Percentiles rank a stretch among this genome's conserved stretches.
phyloP scores from a whole-genome alignment of 2,797 vertebrate genomes.

The Siniperca obscura region DNA sequence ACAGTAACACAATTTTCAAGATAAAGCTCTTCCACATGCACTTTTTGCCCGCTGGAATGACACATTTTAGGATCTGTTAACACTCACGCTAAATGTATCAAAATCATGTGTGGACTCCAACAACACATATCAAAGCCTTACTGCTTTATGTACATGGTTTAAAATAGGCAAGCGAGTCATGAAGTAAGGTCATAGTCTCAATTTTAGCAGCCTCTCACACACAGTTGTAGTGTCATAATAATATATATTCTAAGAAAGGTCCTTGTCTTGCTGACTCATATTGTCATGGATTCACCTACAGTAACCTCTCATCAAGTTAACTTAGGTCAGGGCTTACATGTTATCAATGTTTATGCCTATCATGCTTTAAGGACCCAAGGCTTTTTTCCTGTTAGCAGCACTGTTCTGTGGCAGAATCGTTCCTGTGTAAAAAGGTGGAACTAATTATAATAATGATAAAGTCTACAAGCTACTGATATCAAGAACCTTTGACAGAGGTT shows the following conservation, averaged over 20 bases:
- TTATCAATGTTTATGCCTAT: not conserved
- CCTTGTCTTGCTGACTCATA: not conserved
- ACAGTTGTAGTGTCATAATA: not conserved
- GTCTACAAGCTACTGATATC: not conserved
- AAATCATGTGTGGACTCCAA: not conserved
- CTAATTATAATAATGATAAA: not conserved
- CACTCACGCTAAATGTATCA: not conserved
- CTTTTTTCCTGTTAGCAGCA: not conserved
- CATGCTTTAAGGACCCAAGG: not conserved
- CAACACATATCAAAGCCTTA: not conserved
- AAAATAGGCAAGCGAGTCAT: not conserved
- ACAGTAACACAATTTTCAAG: not conserved
- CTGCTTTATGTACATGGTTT: not conserved
- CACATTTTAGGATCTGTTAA: not conserved
- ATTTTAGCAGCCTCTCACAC: not conserved
- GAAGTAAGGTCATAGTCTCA: not conserved
- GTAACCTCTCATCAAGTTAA: conserved; percentile 13
- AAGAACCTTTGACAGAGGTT: not conserved
- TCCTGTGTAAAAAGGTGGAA: not conserved
- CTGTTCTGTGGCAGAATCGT: not conserved
- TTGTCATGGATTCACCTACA: conserved; percentile 8
- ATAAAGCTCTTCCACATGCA: not conserved
- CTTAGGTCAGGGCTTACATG: not conserved
- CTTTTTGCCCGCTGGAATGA: not conserved
- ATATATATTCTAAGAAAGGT: not conserved